Percentiles rank a stretch among this genome's conserved stretches.
Conservation (phyloP, 2,113 vertebrate genomes). For the Neolamprologus caudopunctatus region DNA sequence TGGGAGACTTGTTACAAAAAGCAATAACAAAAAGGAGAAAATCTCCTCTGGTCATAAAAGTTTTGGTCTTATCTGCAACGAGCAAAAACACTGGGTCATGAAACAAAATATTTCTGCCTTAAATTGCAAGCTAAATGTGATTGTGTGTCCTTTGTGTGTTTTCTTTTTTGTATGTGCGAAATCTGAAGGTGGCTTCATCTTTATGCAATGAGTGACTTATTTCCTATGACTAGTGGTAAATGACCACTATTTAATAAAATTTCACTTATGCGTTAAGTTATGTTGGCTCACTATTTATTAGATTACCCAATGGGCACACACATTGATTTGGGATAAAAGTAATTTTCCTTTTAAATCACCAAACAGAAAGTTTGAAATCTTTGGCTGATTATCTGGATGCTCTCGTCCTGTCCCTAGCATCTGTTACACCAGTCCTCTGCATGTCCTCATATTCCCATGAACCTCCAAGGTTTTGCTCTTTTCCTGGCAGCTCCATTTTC, state of each 20-base stretch:
- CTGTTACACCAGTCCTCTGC: not conserved
- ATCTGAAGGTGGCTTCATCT: not conserved
- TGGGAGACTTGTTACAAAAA: not conserved
- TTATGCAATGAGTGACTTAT: not conserved
- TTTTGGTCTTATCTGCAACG: not conserved
- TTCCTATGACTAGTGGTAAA: not conserved
- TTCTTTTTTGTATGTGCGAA: constrained; percentile 6
- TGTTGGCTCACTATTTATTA: not conserved
- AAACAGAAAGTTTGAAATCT: not conserved
- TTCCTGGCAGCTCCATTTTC: not conserved
- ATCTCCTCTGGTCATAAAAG: not conserved
- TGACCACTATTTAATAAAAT: not conserved
- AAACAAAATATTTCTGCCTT: constrained; percentile 5
- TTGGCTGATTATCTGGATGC: not conserved
- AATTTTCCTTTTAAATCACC: not conserved
- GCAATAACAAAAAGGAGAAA: not conserved
- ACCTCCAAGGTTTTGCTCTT: not conserved
- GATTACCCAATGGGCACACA: accelerated
- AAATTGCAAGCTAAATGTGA: not conserved
- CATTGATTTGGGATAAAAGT: not conserved
- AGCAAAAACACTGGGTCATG: constrained; percentile 2
- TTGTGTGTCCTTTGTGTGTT: not conserved
- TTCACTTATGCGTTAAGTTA: not conserved
- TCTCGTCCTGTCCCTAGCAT: not conserved
- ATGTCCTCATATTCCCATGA: not conserved